Evolutionary conservation across 2,797 vertebrate species (phyloP).

Genomic region (Phaenicophaeus curvirostris): DNA sequence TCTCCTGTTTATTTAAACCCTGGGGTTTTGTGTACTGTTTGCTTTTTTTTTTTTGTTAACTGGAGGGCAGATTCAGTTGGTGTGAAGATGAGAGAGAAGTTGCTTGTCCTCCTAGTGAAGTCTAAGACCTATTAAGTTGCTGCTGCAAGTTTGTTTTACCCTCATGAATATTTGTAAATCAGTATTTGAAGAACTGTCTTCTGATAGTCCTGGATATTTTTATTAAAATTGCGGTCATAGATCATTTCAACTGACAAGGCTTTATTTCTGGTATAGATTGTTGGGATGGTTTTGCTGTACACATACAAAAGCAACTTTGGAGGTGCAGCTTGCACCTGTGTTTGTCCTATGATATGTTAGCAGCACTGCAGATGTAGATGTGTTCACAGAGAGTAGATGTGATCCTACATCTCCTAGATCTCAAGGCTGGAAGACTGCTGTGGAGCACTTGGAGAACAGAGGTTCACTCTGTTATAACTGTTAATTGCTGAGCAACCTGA

Average conservation of each 20-base stretch:
- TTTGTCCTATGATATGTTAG: not conserved
- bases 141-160: not conserved
- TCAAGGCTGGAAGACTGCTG: not conserved
- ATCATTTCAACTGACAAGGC: not conserved
- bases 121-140: not conserved
- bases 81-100: not conserved
- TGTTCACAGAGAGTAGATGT: not conserved
- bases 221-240: not conserved
- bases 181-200: not conserved
- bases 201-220: not conserved
- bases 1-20: not conserved
- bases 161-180: not conserved
- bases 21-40: not conserved
- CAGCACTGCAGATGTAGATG: accelerated
- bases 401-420: not conserved
- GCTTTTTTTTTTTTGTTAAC: not conserved
- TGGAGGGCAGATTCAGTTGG: not conserved
- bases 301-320: not conserved
- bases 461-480: not conserved
- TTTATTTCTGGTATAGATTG: not conserved
- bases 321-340: not conserved
- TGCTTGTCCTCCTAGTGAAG: not conserved
- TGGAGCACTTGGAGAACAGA: not conserved
- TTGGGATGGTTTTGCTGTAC: not conserved
- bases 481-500: not conserved